Base-by-base conservation (phyloP, 2,888 invertebrate species). In the Oxytorus armatus region DNA sequence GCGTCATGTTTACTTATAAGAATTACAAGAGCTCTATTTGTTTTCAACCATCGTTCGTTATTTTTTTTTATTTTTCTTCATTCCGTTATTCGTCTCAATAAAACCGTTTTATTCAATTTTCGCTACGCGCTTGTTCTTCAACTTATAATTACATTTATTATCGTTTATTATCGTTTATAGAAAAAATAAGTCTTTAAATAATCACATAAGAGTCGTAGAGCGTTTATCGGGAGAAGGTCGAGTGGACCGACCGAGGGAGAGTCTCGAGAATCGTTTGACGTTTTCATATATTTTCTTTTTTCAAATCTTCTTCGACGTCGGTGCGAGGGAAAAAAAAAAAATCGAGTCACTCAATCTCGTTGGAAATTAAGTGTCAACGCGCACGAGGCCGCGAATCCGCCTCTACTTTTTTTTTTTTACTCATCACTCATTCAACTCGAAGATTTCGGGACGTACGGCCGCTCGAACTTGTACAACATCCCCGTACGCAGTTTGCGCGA, bases 161-260 rank as follows among this genome's bases (percentile, higher is more conserved):
- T 84, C 81, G 84, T 86, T 88, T 85, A 85, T 87, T 89, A 88
- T 87, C 85, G 83, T 90, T 61, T 89, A 90, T 90, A 91, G 89
- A 90, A 91, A 91, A 91, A 91, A 90, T 90, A 90, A 91, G 90
- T 91, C 90, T 91, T 91, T 89, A 90, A 91, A 91, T 90, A 90
- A 91, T 91, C 90, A 91, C 90, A 90, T 90, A 90, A 90, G 87
- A 90, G 89, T 89, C 86, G 84, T 86, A 88, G 88, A 90, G 88
- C 85, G 87, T 86, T 77, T 59, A 57, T 77, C 65, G 72, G 69
- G 72, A 72, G 65, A 55, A 59, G 33, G 65, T 77, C 76, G 76
- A 77, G 55, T 53, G 11, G 1, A 10, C 10, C 72, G 61, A 39
- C 57, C 70, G 65, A 53, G 66, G 53, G 61, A n/a, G n/a, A n/a